phyloP scores from a whole-genome alignment of 2,113 vertebrate genomes.

The Dipodomys spectabilis region DNA sequence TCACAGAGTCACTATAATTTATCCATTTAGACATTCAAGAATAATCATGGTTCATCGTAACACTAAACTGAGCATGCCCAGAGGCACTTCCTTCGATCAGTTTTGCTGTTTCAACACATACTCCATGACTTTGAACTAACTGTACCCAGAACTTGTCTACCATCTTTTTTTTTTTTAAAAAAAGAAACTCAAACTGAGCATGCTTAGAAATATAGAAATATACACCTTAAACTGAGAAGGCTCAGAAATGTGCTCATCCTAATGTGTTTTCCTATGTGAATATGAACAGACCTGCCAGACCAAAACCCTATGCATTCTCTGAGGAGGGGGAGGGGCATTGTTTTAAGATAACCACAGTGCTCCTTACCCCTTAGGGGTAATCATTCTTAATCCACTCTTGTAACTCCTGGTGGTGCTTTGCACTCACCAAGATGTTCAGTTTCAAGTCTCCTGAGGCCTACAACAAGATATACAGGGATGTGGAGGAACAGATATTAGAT shows the following conservation, averaged over 20 bases:
- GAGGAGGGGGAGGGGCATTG: too few species aligned
- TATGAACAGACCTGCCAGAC: too few species aligned
- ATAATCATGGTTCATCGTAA: neutral
- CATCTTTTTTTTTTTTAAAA: too few species aligned
- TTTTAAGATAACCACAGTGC: neutral
- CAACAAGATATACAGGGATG: neutral
- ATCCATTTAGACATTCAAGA: neutral
- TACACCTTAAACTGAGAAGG: neutral
- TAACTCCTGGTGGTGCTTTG: neutral
- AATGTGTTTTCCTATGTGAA: neutral
- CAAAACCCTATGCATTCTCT: too few species aligned
- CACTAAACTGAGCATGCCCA: neutral
- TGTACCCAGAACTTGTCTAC: too few species aligned
- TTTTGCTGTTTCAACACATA: too few species aligned
- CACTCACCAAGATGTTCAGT: neutral
- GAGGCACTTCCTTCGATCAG: neutral
- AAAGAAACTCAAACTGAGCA: too few species aligned
- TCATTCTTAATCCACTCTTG: neutral
- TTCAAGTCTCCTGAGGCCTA: neutral
- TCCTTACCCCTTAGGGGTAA: neutral
- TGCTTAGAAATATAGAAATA: too few species aligned
- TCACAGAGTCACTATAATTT: neutral
- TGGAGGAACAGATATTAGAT: neutral
- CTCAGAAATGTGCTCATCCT: neutral
- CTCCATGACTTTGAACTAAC: too few species aligned